Conservation (phyloP, 2,797 vertebrate genomes). For the Hippopotamyrus pictus region DNA sequence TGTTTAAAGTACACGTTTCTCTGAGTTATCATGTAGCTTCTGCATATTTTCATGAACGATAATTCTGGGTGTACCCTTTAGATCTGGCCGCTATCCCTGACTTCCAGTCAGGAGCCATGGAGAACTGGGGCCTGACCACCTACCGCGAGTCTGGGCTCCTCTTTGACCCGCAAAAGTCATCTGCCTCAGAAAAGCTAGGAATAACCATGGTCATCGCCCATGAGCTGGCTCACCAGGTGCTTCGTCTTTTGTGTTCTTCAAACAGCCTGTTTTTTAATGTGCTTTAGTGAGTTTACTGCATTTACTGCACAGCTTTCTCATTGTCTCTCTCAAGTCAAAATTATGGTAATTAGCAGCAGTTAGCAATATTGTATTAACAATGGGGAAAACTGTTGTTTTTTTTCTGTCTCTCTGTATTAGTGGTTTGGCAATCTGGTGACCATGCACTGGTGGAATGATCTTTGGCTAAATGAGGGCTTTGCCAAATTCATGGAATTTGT, state of each 20-base stretch:
- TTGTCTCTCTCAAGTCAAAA: not conserved
- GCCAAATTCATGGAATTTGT: conserved; percentile 91
- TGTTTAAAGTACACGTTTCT: not conserved
- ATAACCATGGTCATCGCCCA: conserved; percentile 79
- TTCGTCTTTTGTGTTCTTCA: not conserved
- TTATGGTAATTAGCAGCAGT: not conserved
- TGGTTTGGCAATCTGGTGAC: conserved; percentile 96
- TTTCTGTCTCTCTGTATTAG: conserved; percentile 45
- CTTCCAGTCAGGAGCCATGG: conserved; percentile 87
- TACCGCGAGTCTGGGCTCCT: conserved; percentile 75
- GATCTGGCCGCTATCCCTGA: conserved; percentile 88
- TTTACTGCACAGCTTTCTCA: not conserved
- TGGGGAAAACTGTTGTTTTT: not conserved
- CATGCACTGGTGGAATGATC: conserved; percentile 96
- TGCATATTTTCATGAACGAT: not conserved
- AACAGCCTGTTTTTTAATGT: not conserved
- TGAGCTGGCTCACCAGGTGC: conserved; percentile 85
- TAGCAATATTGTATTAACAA: not conserved
- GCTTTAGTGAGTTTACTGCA: not conserved
- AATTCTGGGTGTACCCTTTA: conserved; percentile 35
- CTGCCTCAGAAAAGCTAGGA: conserved; percentile 69
- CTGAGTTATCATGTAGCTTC: not conserved
- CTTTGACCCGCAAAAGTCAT: conserved; percentile 71
- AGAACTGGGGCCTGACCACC: conserved; percentile 90
- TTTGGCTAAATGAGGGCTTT: conserved; percentile 92